Base-by-base conservation (phyloP, 2,888 invertebrate species). In the Idaea biselata region DNA sequence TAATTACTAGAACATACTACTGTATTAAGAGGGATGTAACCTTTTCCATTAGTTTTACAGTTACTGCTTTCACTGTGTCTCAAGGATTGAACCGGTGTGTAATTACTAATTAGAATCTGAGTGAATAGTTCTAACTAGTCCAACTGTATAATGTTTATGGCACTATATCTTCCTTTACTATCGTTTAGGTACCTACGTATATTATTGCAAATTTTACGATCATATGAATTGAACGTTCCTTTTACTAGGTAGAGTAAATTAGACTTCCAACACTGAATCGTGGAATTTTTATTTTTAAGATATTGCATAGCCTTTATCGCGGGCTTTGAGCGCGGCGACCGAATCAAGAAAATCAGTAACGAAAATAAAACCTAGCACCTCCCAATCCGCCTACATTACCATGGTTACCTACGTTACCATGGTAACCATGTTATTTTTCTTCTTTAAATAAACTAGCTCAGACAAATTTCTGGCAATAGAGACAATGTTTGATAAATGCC, bases 31-130 rank as follows among this genome's bases (percentile, higher is more conserved):
- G 18, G 16, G 17, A 57, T 25, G 57, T 80, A 85, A 84, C 82
- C 83, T 86, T 87, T 85, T 83, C 82, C 82, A 82, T 85, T 83
- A 82, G 76, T 83, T 86, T 87, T 82, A 87, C 81, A 80, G 74
- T 87, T 82, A 87, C 81, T 80, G 74, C 78, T 74, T 82, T 76
- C 79, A 76, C 72, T 76, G 76, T 77, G 78, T 80, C 76, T 72
- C 71, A 66, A 79, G 83, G 81, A 83, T 82, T 66, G 64, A 65
- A 63, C 60, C 60, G 58, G 70, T 55, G 61, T 60, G 75, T 79
- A 83, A 85, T 86, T 82, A 86, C 75, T 79, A 83, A 85, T 86
- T 82, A 86, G 80, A 82, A 77, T 78, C 72, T 68, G 72, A 74
- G 72, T 70, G 73, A 73, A 75, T 66, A 71, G 64, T 66, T 71